Conservation (phyloP, 2,888 invertebrate species). For the Corbicula japonica region DNA sequence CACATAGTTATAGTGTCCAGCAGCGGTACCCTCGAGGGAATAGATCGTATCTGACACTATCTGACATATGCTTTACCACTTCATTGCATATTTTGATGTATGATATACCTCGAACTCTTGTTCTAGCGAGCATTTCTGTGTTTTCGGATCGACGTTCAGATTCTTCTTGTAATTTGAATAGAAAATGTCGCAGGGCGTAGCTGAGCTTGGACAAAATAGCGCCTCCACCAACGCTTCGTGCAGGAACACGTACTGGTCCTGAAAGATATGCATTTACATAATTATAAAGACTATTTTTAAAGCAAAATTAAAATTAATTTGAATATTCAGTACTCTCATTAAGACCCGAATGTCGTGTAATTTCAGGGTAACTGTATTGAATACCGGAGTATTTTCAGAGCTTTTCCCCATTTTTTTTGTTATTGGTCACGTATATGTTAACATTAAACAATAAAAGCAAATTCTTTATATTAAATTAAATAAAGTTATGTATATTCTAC, state of each 20-base stretch:
- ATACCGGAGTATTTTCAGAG: not conserved
- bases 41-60: too few relatives aligned
- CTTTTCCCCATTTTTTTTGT: not conserved
- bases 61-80: too few relatives aligned
- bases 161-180: constrained; percentile 36
- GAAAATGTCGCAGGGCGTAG: constrained; percentile 42
- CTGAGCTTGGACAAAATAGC: constrained; percentile 44
- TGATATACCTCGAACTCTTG: constrained; percentile 51
- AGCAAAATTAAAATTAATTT: not conserved
- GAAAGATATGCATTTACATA: not conserved
- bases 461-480: constrained; percentile 1
- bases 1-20: too few relatives aligned
- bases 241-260: constrained; percentile 67
- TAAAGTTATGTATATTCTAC: constrained; percentile 24
- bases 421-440: not conserved
- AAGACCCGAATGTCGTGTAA: not conserved
- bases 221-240: constrained; percentile 65
- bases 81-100: too few relatives aligned
- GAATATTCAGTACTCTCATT: not conserved
- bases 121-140: constrained; percentile 37
- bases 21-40: too few relatives aligned
- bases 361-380: not conserved
- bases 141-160: constrained; percentile 36
- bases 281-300: not conserved
- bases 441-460: not conserved